A percentile compares a stretch with the other conserved stretches of the same genome.
Conservation (phyloP, 1,140 invertebrate genomes). For the Drosophila repleta region DNA sequence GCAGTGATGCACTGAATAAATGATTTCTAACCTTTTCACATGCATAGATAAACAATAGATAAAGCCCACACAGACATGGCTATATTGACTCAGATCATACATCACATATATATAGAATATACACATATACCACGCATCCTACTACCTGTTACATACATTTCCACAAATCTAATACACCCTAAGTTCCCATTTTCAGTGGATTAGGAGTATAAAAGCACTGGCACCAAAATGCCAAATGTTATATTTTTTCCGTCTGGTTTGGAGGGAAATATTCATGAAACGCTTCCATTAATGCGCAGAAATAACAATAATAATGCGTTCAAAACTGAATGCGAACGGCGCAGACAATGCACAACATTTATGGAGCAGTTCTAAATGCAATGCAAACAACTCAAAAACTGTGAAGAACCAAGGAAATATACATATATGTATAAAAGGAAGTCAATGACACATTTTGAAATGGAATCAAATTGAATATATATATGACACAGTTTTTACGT, state of each 20-base stretch:
- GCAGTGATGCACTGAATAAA: no score
- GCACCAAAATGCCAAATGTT: conserved; percentile 1
- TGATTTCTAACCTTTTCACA: no score
- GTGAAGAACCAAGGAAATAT: no score
- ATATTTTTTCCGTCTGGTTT: background rate
- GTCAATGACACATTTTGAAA: conserved; percentile 10
- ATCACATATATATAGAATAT: no score
- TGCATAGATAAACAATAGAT: no score
- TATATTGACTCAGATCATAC: no score
- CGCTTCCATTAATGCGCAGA: conserved; percentile 4
- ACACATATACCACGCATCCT: no score
- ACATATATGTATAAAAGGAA: background rate
- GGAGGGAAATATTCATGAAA: conserved; percentile 4
- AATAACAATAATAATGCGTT: conserved; percentile 16
- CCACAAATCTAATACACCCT: background rate
- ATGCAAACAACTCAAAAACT: background rate
- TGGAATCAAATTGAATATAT: background rate
- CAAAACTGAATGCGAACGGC: background rate
- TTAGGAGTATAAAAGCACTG: background rate
- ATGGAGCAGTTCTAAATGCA: background rate
- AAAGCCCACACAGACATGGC: no score
- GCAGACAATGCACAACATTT: conserved; percentile 9
- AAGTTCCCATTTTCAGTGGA: no score
- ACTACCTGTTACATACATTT: background rate
- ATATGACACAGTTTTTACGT: conserved; percentile 2